These are phyloP conservation scores for Andrena chrysosceles DNA, from an alignment of 2,888 invertebrate genomes.

Conservation along the genomic window DNA sequence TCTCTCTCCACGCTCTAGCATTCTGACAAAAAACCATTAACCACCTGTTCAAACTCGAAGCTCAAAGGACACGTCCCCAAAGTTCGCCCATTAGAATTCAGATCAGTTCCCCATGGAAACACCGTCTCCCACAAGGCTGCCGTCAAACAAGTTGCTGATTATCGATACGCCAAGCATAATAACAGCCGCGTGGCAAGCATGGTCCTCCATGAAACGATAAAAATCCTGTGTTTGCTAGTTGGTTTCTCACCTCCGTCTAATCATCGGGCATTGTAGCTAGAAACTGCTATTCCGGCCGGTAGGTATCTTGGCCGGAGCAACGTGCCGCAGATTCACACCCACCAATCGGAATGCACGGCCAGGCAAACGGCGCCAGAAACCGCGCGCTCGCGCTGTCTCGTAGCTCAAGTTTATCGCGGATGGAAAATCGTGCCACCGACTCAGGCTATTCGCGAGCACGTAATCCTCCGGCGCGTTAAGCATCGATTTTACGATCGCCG, in stretches of 20 bases:
- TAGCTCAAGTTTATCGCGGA: constrained; percentile 51
- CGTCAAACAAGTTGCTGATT: constrained; percentile 2
- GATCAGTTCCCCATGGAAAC: background rate
- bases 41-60: constrained; percentile 9
- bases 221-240: too few species aligned
- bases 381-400: constrained; percentile 36
- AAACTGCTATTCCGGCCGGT: constrained; percentile 9
- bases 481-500: constrained; percentile 25
- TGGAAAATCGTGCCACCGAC: constrained; percentile 51
- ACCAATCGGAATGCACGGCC: constrained; percentile 71
- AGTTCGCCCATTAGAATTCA: constrained; percentile 21
- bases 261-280: constrained; percentile 5
- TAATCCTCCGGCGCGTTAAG: constrained; percentile 29
- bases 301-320: constrained; percentile 24
- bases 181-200: too few species aligned
- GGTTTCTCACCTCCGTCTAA: background rate
- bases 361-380: constrained; percentile 59
- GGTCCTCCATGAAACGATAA: too few species aligned
- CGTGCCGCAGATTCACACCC: constrained; percentile 72
- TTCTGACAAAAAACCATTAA: background rate
- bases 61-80: constrained; percentile 5
- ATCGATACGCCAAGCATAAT: background rate
- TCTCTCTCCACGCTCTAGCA: background rate
- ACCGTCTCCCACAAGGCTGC: constrained; percentile 5
- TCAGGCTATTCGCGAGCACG: constrained; percentile 12